These are phyloP conservation scores for Glaucopsyche alexis DNA, from an alignment of 2,888 invertebrate genomes.

Conservation along the genomic window DNA sequence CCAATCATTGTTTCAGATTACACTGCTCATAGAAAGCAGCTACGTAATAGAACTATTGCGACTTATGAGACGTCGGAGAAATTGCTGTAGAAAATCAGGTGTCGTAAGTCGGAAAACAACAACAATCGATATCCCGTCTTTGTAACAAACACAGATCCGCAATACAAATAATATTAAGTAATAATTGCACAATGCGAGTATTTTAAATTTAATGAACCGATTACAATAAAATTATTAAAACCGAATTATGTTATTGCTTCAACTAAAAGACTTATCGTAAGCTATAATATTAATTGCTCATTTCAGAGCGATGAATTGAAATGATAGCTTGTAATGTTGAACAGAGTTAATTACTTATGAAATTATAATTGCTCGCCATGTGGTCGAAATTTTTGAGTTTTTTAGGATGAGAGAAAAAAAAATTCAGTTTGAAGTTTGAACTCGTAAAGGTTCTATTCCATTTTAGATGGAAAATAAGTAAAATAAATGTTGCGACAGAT, in stretches of 20 bases:
- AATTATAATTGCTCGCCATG: too few relatives aligned
- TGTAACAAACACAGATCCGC: constrained; percentile 31
- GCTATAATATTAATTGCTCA: background rate
- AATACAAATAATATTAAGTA: constrained; percentile 29
- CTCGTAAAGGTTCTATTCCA: too few relatives aligned
- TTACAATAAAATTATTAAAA: background rate
- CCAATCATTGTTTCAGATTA: constrained; percentile 1
- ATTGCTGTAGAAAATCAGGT: constrained; percentile 27
- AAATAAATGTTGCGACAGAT: too few relatives aligned
- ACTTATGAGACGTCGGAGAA: constrained; percentile 16
- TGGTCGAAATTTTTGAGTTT: too few relatives aligned
- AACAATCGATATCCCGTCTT: constrained; percentile 40
- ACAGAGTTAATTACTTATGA: background rate
- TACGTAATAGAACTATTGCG: constrained; percentile 1
- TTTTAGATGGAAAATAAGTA: too few relatives aligned
- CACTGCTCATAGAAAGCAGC: constrained; percentile 14
- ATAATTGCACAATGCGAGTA: background rate
- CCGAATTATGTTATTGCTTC: background rate
- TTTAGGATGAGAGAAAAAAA: too few relatives aligned
- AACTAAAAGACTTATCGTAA: background rate
- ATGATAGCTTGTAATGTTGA: background rate
- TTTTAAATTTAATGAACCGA: constrained; percentile 10
- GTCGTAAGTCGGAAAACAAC: constrained; percentile 33
- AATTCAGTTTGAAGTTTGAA: too few relatives aligned
- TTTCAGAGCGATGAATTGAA: background rate